A percentile compares a stretch with the other conserved stretches of the same genome.
phyloP scores from a whole-genome alignment of 2,113 vertebrate genomes.

The Erinaceus europaeus region DNA sequence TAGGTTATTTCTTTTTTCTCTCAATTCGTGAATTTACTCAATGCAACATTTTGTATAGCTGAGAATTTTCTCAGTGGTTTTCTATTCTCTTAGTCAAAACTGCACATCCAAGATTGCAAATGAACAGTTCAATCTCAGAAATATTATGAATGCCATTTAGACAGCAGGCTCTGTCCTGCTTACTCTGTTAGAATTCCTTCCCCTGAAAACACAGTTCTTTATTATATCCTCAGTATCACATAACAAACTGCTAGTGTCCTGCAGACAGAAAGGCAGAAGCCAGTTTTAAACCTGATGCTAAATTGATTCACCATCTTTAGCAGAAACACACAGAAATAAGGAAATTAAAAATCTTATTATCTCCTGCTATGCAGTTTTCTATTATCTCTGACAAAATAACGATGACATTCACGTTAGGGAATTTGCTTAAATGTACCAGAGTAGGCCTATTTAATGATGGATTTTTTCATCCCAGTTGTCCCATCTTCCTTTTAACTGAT shows the following conservation, averaged over 20 bases:
- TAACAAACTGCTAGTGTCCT: neutral
- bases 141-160: constrained; percentile 5
- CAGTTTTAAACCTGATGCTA: neutral
- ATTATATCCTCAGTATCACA: neutral
- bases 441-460: neutral
- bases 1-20: neutral
- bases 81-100: neutral
- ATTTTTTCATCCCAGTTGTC: neutral
- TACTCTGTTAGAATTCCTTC: constrained; percentile 20
- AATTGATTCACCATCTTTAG: constrained; percentile 22
- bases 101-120: neutral
- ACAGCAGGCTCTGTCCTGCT: neutral
- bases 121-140: constrained; percentile 25
- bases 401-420: neutral
- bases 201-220: neutral
- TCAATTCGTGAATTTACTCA: neutral
- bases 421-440: neutral
- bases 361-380: neutral
- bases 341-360: neutral
- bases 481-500: neutral
- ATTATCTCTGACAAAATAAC: neutral
- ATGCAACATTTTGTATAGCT: neutral
- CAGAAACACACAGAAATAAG: neutral
- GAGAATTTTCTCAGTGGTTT: neutral
- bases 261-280: neutral